Conservation (phyloP, 2,113 vertebrate species). For the Scopus umbretta region DNA sequence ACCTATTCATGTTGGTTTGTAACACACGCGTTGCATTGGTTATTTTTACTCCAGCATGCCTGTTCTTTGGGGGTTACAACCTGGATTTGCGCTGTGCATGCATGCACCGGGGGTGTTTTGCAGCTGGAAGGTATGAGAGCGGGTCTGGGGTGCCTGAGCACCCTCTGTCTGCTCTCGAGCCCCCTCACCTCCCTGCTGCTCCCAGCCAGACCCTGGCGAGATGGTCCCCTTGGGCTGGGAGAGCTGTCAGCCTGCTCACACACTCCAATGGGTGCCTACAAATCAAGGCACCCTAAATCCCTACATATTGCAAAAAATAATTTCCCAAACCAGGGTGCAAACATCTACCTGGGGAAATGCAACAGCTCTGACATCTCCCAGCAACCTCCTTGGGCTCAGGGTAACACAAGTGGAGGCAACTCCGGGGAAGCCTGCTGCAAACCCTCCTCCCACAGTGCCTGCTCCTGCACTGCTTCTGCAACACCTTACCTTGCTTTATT, state of each 20-base stretch:
- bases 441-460: accelerated
- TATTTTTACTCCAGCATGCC: accelerated
- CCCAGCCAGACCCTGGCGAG: accelerated
- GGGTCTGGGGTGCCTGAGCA: accelerated
- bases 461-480: neutral
- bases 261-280: neutral
- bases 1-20: neutral
- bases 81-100: neutral
- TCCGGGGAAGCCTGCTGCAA: neutral
- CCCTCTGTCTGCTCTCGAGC: neutral
- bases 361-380: neutral
- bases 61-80: neutral
- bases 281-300: neutral
- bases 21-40: accelerated
- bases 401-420: neutral
- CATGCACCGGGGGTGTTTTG: neutral
- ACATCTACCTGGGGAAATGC: neutral
- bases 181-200: neutral
- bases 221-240: neutral
- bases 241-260: neutral
- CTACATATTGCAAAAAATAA: neutral
- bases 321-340: neutral
- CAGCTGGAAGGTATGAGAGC: neutral
- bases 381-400: neutral
- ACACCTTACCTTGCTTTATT: neutral